Evolutionary conservation across 2,888 invertebrate genomes (phyloP).

Genomic region (Chrysotoxum bicinctum): DNA sequence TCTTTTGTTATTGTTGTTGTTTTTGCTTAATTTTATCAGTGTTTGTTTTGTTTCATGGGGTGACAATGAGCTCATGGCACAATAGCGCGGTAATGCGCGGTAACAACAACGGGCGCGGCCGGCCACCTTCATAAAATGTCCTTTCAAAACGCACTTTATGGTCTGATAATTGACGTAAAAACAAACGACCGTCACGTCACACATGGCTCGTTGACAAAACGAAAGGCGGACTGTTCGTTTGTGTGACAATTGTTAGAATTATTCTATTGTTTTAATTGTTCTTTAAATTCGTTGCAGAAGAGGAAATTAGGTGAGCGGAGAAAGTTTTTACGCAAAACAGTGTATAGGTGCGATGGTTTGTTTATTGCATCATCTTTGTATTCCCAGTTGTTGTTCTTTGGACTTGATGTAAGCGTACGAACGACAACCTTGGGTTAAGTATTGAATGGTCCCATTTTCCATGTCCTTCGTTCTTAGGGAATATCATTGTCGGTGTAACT

Average conservation of each 20-base stretch:
- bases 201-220: slow-evolving; percentile 38
- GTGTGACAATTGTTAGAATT: slow-evolving; percentile 21
- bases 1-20: slow-evolving; percentile 1
- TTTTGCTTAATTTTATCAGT: neutral
- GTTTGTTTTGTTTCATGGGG: slow-evolving; percentile 59
- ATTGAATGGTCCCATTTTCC: no score
- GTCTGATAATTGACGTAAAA: slow-evolving; percentile 69
- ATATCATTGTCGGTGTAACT: no score
- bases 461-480: no score
- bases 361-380: neutral
- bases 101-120: slow-evolving; percentile 5
- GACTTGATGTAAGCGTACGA: neutral
- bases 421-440: neutral
- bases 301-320: neutral
- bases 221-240: slow-evolving; percentile 5
- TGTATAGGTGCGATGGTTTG: no score
- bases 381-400: neutral
- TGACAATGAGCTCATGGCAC: slow-evolving; percentile 56
- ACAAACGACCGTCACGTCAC: slow-evolving; percentile 41
- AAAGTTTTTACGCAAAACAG: neutral
- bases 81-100: neutral
- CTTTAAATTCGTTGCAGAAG: slow-evolving; percentile 15
- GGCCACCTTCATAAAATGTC: slow-evolving; percentile 61
- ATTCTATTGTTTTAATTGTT: slow-evolving; percentile 35
- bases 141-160: slow-evolving; percentile 61